These are phyloP conservation scores for Corythoichthys intestinalis DNA, from an alignment of 2,113 vertebrate species.

Conservation along the genomic window DNA sequence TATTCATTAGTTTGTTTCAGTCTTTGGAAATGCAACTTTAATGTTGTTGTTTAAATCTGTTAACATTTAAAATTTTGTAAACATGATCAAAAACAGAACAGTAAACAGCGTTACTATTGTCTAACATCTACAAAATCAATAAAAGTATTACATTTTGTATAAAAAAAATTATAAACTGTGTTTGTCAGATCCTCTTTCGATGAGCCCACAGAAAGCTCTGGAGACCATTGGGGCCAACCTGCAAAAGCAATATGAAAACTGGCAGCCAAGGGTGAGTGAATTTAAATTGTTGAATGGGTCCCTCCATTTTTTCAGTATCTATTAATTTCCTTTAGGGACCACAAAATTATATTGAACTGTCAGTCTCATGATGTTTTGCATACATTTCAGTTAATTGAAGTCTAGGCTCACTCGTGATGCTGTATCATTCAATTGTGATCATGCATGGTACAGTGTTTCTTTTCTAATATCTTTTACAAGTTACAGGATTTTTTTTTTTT, in stretches of 20 bases:
- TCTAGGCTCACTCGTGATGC: not conserved
- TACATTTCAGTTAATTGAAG: not conserved
- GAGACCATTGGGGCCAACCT: conserved; percentile 96
- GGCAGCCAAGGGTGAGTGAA: conserved; percentile 93
- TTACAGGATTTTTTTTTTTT: not conserved
- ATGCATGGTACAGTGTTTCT: not conserved
- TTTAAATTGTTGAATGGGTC: not conserved
- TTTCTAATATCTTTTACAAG: not conserved
- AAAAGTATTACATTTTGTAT: too few species aligned
- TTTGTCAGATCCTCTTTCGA: conserved; percentile 90
- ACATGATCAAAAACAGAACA: too few species aligned
- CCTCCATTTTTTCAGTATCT: not conserved
- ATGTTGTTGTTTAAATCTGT: too few species aligned
- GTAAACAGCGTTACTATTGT: too few species aligned
- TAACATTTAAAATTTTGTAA: too few species aligned
- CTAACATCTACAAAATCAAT: too few species aligned
- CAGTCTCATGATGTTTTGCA: not conserved
- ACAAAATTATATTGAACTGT: not conserved
- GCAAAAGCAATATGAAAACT: conserved; percentile 99
- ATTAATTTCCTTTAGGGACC: not conserved
- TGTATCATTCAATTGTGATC: not conserved
- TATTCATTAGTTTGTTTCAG: too few species aligned
- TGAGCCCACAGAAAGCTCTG: conserved; percentile 98
- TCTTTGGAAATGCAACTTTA: too few species aligned
- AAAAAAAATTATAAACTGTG: not conserved